Evolutionary conservation across 2,113 vertebrate genomes (phyloP).

Genomic region (Chlorocebus sabaeus): DNA sequence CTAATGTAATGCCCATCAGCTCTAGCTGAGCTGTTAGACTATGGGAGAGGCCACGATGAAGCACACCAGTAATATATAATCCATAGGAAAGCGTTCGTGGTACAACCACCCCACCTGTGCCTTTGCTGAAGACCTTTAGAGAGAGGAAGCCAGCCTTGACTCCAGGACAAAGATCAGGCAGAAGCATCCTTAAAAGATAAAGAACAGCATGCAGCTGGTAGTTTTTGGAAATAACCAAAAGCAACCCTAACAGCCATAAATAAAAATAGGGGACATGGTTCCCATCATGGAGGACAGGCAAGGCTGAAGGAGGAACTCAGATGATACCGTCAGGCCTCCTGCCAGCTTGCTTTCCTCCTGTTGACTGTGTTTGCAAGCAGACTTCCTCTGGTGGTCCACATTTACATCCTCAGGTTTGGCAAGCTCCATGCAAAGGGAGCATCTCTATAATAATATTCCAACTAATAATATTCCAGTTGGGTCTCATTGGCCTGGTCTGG

Average conservation of each 20-base stretch:
- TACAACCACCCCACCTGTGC: neutral
- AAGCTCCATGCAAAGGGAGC: accelerated
- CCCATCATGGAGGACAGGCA: accelerated
- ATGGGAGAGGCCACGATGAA: neutral
- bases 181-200: neutral
- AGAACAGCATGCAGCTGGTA: neutral
- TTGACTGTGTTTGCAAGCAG: neutral
- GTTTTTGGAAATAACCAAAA: neutral
- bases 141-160: neutral
- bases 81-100: neutral
- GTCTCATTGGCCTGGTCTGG: neutral
- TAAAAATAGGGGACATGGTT: neutral
- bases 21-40: neutral
- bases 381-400: no score
- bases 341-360: neutral
- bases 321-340: accelerated
- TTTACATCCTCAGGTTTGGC: neutral
- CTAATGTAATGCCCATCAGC: neutral
- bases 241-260: neutral
- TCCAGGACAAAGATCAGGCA: neutral
- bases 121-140: neutral
- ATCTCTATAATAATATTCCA: neutral
- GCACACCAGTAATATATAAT: accelerated
- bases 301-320: neutral
- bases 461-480: neutral